Percentiles rank a stretch among this genome's conserved stretches.
Conservation (phyloP, 2,113 vertebrate species). For the Hemichromis elongatus region DNA sequence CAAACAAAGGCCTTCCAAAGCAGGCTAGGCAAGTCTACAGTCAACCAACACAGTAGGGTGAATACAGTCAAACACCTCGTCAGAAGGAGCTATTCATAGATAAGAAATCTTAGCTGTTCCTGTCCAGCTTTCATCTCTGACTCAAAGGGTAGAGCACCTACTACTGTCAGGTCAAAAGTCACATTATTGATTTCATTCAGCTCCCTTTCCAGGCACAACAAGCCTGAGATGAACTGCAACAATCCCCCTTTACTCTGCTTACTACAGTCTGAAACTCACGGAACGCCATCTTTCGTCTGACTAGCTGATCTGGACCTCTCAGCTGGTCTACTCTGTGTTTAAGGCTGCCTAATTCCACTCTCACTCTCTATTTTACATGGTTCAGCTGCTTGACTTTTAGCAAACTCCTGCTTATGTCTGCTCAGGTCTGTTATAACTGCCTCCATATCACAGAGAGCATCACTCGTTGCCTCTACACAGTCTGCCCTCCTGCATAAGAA, state of each 20-base stretch:
- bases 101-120: not conserved
- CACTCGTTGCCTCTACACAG: not conserved
- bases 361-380: not conserved
- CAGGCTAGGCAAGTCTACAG: not conserved
- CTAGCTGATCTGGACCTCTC: not conserved
- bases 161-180: not conserved
- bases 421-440: accelerated
- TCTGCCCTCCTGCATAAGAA: not conserved
- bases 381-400: not conserved
- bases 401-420: accelerated
- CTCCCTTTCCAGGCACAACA: not conserved
- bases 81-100: not conserved
- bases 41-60: not conserved
- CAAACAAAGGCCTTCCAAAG: not conserved
- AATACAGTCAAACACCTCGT: not conserved
- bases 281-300: not conserved
- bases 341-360: not conserved
- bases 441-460: not conserved
- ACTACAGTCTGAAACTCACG: not conserved
- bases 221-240: not conserved
- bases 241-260: not conserved
- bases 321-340: not conserved
- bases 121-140: not conserved
- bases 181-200: not conserved
- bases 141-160: not conserved